Base-by-base conservation (phyloP, 2,888 invertebrate genomes). In the Cosmia pyralina region DNA sequence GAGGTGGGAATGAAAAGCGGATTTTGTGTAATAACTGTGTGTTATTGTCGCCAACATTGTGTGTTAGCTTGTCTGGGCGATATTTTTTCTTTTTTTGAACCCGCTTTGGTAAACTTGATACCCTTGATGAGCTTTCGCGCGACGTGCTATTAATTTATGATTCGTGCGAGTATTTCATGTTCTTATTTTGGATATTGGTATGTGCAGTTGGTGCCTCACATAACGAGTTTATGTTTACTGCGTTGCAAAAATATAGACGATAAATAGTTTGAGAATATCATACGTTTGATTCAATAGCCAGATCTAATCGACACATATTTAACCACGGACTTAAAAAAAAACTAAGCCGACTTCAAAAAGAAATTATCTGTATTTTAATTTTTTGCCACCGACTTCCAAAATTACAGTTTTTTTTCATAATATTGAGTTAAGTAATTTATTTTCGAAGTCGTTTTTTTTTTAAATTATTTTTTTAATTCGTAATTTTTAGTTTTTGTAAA, bases 1-100 rank as follows among this genome's bases (percentile, higher is more conserved):
- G 88, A 94, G 94, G 94, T 94, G 92, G 91, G 89, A 92, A 93
- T 93, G 92, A 90, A 85, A 94, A 92, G 92, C 90, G 92, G 90
- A 92, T 93, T 94, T 92, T 81, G 75, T 79, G 74, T 79, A 68
- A 79, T 85, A 87, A 84, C 84, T 70, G 68, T 67, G 69, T 71
- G 75, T 83, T 86, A 84, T 85, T 83, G 88, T 85, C 82, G 79
- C 84, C 76, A 60, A 76, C 77, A 84, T 83, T 89, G 85, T 90
- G 89, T 92, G 92, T 92, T 93, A 91, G 87, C 86, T 74, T 81
- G 85, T 83, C 87, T 88, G 82, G 84, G 80, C 75, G 74, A 71
- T 79, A 78, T 85, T 84, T 84, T 80, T 84, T 79, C 82, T 64
- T 55, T 79, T 81, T 89, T 84, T 69, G 70, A 72, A 72, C 2